Conservation (phyloP, 2,888 invertebrate genomes). For the Ferrisia virgata region DNA sequence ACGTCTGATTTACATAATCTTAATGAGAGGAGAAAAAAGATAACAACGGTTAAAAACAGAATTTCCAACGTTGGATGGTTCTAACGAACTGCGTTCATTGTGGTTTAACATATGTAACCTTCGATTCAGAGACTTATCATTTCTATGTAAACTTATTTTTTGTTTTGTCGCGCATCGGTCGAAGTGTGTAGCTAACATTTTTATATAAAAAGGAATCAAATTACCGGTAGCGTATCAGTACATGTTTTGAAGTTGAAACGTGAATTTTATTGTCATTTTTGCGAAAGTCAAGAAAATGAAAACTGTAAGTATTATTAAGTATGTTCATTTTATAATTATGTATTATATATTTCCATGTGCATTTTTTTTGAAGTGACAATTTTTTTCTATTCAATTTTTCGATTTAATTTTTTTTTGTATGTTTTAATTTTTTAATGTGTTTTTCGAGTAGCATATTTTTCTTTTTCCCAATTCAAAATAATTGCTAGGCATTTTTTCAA, state of each 20-base stretch:
- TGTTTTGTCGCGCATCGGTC: neutral
- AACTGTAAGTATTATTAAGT: neutral
- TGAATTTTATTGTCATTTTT: neutral
- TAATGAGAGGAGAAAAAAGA: neutral
- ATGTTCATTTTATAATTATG: neutral
- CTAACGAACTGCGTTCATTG: neutral
- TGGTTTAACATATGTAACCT: constrained; percentile 6
- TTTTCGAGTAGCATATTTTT: neutral
- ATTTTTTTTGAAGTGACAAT: neutral
- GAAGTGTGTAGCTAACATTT: neutral
- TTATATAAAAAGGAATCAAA: neutral
- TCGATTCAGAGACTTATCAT: neutral
- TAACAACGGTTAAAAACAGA: neutral
- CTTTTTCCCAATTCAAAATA: no score
- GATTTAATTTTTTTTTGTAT: no score
- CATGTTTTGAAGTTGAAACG: neutral
- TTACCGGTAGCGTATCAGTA: neutral
- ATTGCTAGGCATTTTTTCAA: no score
- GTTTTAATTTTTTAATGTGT: neutral
- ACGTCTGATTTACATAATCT: neutral
- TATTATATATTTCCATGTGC: neutral
- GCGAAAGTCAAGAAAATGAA: neutral
- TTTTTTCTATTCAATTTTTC: neutral
- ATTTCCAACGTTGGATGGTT: neutral
- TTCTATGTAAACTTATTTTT: neutral